phyloP scores from a whole-genome alignment of 2,797 vertebrate genomes.

The Enteromius unitaeniatus region DNA sequence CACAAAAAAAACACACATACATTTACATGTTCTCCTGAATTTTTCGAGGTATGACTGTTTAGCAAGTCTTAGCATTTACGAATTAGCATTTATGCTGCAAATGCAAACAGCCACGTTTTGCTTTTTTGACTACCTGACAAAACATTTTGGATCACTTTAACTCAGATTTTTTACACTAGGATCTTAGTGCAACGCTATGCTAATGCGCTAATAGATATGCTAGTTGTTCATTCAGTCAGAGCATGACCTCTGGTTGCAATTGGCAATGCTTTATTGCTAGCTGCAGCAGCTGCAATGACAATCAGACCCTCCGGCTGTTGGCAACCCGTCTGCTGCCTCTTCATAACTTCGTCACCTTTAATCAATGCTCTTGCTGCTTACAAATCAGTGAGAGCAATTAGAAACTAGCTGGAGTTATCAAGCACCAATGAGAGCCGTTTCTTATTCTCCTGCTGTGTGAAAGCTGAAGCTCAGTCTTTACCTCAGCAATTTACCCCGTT shows the following conservation, averaged over 20 bases:
- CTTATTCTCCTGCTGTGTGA: constrained; percentile 23
- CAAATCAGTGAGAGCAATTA: constrained; percentile 74
- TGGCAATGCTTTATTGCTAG: constrained; percentile 14
- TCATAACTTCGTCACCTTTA: constrained; percentile 32
- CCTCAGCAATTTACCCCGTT: constrained; percentile 17
- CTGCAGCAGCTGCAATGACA: constrained; percentile 16
- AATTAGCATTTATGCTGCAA: neutral
- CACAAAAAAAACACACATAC: neutral
- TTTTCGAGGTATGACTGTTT: neutral
- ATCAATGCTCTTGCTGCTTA: constrained; percentile 58
- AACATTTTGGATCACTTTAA: neutral
- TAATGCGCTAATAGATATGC: neutral
- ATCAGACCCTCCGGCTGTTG: constrained; percentile 12
- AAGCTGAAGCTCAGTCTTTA: constrained; percentile 19
- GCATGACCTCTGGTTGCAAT: neutral
- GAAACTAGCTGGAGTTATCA: constrained; percentile 67
- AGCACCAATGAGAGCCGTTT: constrained; percentile 13
- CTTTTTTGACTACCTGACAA: neutral
- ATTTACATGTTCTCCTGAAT: neutral
- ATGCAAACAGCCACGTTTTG: neutral
- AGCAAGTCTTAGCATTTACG: neutral
- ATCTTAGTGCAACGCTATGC: neutral
- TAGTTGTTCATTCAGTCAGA: neutral
- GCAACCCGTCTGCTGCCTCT: constrained; percentile 7
- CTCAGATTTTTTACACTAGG: neutral